phyloP scores from a whole-genome alignment of 2,113 vertebrate species.

The Poicephalus gulielmi region DNA sequence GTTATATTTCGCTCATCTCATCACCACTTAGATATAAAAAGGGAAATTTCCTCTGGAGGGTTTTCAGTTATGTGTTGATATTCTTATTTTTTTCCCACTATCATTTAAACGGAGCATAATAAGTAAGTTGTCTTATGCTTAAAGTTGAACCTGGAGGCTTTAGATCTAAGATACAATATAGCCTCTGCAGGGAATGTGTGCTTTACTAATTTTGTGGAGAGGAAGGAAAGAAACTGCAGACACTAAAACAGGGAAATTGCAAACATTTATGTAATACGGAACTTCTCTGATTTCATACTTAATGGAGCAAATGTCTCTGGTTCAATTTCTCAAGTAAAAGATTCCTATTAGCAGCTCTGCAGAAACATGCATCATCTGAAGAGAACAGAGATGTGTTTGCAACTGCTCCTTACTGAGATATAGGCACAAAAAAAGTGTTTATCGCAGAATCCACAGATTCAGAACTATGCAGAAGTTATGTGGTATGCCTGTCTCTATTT shows the following conservation, averaged over 20 bases:
- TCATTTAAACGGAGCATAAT: not conserved
- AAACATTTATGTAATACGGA: not conserved
- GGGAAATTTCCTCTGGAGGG: not conserved
- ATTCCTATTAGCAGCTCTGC: not conserved
- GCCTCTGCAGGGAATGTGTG: not conserved
- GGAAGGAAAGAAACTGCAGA: not conserved
- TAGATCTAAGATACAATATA: not conserved
- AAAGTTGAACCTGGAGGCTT: not conserved
- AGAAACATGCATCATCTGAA: not conserved
- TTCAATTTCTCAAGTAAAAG: not conserved
- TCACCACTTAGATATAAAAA: not conserved
- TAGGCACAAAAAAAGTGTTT: not conserved
- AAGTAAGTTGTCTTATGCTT: not conserved
- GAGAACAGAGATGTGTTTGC: not conserved
- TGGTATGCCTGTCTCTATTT: not conserved
- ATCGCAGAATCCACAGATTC: not conserved
- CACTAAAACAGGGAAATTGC: not conserved
- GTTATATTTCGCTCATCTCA: not conserved
- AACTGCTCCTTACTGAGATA: not conserved
- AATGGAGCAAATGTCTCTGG: not conserved
- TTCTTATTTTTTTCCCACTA: not conserved
- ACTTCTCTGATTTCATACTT: not conserved
- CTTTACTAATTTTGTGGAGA: not conserved
- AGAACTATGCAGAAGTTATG: not conserved
- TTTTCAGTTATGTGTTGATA: not conserved